Conservation (phyloP, 2,888 invertebrate genomes). For the Autographa gamma region DNA sequence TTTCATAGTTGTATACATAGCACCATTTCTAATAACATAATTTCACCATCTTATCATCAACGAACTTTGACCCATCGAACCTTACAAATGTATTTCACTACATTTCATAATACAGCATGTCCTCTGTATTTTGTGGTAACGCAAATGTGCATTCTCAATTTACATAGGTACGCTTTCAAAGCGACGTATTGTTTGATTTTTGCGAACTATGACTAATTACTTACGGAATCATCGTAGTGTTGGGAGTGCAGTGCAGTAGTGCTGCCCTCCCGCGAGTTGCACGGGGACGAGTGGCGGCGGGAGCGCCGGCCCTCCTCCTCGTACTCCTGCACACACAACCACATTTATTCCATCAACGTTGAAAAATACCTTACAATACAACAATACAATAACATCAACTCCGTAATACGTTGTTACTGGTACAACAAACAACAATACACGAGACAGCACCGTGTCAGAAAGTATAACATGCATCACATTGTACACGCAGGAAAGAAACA, state of each 20-base stretch:
- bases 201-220: slow-evolving; percentile 56
- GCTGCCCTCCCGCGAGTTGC: slow-evolving; percentile 91
- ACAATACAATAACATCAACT: slow-evolving; percentile 23
- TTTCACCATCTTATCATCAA: no score
- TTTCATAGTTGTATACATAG: no score
- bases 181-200: background rate
- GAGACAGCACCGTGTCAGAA: slow-evolving; percentile 57
- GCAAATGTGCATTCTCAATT: background rate
- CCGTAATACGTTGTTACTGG: slow-evolving; percentile 20
- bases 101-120: background rate
- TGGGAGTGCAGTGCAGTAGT: slow-evolving; percentile 89
- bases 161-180: background rate
- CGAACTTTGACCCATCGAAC: no score
- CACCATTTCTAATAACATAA: no score
- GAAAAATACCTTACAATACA: slow-evolving; percentile 17
- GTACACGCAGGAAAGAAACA: slow-evolving; percentile 67
- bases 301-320: slow-evolving; percentile 90
- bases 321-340: slow-evolving; percentile 89
- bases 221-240: slow-evolving; percentile 91
- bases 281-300: slow-evolving; percentile 92
- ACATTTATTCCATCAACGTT: slow-evolving; percentile 30
- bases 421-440: slow-evolving; percentile 40
- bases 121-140: background rate
- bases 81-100: no score
- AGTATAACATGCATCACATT: slow-evolving; percentile 68